phyloP scores from a whole-genome alignment of 2,888 invertebrate species.

The Cybosia mesomella region DNA sequence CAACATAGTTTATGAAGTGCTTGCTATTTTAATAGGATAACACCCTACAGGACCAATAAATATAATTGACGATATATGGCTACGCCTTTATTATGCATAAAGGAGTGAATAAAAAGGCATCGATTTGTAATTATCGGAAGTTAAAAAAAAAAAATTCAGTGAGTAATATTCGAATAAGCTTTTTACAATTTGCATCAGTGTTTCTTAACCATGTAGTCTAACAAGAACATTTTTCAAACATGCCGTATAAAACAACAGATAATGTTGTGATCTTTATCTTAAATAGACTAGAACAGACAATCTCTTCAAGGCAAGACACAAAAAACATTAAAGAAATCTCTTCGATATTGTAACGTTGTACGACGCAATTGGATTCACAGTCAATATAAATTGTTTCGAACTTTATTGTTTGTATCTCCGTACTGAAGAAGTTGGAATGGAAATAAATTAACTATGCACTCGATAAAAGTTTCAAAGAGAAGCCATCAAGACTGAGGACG shows the following conservation, averaged over 20 bases:
- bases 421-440: neutral
- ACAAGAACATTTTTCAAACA: neutral
- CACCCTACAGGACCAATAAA: too few species aligned
- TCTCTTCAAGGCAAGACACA: neutral
- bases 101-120: too few species aligned
- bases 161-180: neutral
- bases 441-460: constrained; percentile 3
- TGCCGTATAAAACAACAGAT: neutral
- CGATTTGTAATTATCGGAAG: too few species aligned
- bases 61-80: too few species aligned
- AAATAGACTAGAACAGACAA: neutral
- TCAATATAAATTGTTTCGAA: constrained; percentile 9
- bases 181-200: neutral
- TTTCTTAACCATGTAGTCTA: neutral
- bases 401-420: neutral
- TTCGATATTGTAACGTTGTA: constrained; percentile 2
- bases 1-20: too few species aligned
- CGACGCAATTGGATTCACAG: neutral
- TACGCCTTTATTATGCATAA: too few species aligned
- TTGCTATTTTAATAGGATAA: too few species aligned
- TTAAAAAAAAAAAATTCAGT: too few species aligned
- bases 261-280: neutral
- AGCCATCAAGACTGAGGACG: neutral
- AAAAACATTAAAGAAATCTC: constrained; percentile 7
- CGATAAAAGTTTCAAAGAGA: neutral